A percentile compares a stretch with the other conserved stretches of the same genome.
These are phyloP conservation scores for Serripes groenlandicus DNA, from an alignment of 2,888 invertebrate species.

Conservation along the genomic window DNA sequence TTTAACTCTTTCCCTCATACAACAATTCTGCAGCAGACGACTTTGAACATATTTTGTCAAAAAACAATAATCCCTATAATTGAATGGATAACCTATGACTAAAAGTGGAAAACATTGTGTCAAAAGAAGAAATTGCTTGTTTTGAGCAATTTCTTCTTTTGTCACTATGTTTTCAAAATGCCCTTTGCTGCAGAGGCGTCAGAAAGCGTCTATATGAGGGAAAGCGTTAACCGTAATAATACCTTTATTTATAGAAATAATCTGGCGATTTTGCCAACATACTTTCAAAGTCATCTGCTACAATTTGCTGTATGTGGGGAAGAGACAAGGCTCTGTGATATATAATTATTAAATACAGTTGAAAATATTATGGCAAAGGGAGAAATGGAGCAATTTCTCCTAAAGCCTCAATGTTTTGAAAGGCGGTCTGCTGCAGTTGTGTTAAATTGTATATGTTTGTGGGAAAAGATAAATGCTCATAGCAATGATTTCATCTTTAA, in stretches of 20 bases:
- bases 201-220: not conserved
- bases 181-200: not conserved
- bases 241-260: not conserved
- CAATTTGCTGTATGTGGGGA: no score
- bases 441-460: no score
- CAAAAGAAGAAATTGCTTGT: slow-evolving; percentile 6
- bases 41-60: no score
- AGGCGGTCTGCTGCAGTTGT: no score
- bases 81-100: no score
- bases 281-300: no score
- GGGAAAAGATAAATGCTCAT: no score
- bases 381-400: not conserved
- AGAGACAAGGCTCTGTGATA: no score
- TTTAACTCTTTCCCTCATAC: no score
- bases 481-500: no score
- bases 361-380: not conserved
- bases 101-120: not conserved
- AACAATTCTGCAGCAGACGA: no score
- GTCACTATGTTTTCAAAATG: not conserved
- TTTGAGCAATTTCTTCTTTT: slow-evolving; percentile 3
- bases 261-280: not conserved
- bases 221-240: not conserved
- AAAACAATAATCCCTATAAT: no score
- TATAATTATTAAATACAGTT: not conserved
- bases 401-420: not conserved